These are phyloP conservation scores for Asbolus verrucosus DNA, from an alignment of 1,140 invertebrate species.

Conservation along the genomic window DNA sequence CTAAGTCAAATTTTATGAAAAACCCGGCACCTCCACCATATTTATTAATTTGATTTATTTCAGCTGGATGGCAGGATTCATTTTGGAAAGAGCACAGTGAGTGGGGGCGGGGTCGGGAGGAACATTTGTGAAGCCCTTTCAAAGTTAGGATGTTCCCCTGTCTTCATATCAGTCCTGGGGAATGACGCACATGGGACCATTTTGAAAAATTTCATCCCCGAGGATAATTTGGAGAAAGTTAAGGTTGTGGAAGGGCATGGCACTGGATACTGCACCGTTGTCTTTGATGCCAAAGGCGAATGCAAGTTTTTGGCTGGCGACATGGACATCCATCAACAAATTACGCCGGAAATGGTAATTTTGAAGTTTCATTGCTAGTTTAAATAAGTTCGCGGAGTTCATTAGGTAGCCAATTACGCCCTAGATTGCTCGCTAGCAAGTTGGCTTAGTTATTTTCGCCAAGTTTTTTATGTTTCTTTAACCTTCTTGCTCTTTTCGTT, in stretches of 20 bases:
- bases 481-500: too few relatives aligned
- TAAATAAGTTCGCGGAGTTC: neutral
- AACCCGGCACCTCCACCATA: conserved; percentile 26
- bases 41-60: neutral
- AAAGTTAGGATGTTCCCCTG: conserved; percentile 75
- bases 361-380: too few relatives aligned
- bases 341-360: conserved; percentile 75
- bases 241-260: conserved; percentile 56
- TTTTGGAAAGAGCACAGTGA: conserved; percentile 71
- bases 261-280: conserved; percentile 80
- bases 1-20: too few relatives aligned
- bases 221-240: conserved; percentile 25
- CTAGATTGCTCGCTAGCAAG: too few relatives aligned
- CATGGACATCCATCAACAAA: conserved; percentile 82
- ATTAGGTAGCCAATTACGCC: too few relatives aligned
- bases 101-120: conserved; percentile 88
- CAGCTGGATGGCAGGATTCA: conserved; percentile 86
- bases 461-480: too few relatives aligned
- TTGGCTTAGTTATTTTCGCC: too few relatives aligned
- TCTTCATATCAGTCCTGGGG: conserved; percentile 86
- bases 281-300: conserved; percentile 80
- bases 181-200: conserved; percentile 73
- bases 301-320: conserved; percentile 85
- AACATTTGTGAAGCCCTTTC: conserved; percentile 90
- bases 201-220: conserved; percentile 43